Evolutionary conservation across 2,888 invertebrate genomes (phyloP).

Genomic region (Netelia virgata): DNA sequence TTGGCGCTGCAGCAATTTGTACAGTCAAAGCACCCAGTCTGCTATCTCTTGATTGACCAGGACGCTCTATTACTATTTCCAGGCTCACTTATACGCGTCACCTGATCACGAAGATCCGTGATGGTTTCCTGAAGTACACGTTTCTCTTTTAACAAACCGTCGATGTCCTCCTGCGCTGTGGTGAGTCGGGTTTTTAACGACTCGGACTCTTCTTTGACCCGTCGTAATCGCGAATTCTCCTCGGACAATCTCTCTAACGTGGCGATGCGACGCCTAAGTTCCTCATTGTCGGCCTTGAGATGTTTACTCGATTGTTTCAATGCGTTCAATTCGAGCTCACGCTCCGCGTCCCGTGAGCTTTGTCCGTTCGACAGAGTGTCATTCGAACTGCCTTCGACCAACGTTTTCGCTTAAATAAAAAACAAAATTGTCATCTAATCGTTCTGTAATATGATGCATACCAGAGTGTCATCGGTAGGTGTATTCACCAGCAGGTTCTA

Average conservation of each 20-base stretch:
- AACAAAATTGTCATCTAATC: too few relatives aligned
- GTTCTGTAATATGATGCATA: neutral
- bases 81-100: conserved; percentile 82
- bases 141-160: conserved; percentile 90
- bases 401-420: conserved; percentile 72
- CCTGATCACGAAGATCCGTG: conserved; percentile 88
- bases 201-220: conserved; percentile 87
- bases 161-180: conserved; percentile 92
- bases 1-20: conserved; percentile 89
- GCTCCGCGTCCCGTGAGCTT: conserved; percentile 79
- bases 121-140: conserved; percentile 90
- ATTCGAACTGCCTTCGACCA: conserved; percentile 71
- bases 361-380: conserved; percentile 71
- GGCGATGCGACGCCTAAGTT: conserved; percentile 87
- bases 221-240: conserved; percentile 86
- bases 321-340: conserved; percentile 85
- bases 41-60: conserved; percentile 89
- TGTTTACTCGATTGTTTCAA: conserved; percentile 86
- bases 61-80: conserved; percentile 79
- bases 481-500: conserved; percentile 87
- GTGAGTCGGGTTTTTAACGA: conserved; percentile 87
- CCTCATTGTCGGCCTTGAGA: conserved; percentile 88
- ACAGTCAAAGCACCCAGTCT: conserved; percentile 89
- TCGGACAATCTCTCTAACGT: conserved; percentile 88
- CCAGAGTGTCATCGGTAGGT: conserved; percentile 2